Conservation (phyloP, 2,113 vertebrate genomes). For the Scomber japonicus region DNA sequence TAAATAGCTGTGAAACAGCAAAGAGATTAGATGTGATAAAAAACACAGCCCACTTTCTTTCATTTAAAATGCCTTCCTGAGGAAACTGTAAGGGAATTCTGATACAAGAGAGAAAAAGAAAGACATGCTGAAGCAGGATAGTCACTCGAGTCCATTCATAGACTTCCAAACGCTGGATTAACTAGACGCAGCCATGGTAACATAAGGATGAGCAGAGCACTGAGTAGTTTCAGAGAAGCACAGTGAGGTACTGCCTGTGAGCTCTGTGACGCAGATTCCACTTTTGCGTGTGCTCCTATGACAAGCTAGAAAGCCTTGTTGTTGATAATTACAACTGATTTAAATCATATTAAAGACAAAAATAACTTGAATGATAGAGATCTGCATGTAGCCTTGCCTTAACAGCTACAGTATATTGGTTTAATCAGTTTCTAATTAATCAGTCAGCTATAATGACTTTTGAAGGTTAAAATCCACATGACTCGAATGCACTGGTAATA, state of each 20-base stretch:
- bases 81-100: conserved; percentile 8
- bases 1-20: not conserved
- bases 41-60: not conserved
- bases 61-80: not conserved
- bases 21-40: not conserved
- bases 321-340: conserved; percentile 53
- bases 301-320: conserved; percentile 38
- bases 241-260: conserved; percentile 70
- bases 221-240: conserved; percentile 73
- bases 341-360: conserved; percentile 48
- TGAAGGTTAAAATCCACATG: conserved; percentile 6
- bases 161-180: conserved; percentile 69
- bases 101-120: conserved; percentile 15
- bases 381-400: not conserved
- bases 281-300: conserved; percentile 65
- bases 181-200: conserved; percentile 80
- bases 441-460: not conserved
- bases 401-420: not conserved
- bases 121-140: conserved; percentile 52
- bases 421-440: conserved; percentile 13
- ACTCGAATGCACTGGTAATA: not conserved
- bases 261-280: conserved; percentile 75
- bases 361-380: not conserved
- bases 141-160: conserved; percentile 74
- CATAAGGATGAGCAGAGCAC: conserved; percentile 68